Base-by-base conservation (phyloP, 1,140 invertebrate species). In the Pararge aegeria region DNA sequence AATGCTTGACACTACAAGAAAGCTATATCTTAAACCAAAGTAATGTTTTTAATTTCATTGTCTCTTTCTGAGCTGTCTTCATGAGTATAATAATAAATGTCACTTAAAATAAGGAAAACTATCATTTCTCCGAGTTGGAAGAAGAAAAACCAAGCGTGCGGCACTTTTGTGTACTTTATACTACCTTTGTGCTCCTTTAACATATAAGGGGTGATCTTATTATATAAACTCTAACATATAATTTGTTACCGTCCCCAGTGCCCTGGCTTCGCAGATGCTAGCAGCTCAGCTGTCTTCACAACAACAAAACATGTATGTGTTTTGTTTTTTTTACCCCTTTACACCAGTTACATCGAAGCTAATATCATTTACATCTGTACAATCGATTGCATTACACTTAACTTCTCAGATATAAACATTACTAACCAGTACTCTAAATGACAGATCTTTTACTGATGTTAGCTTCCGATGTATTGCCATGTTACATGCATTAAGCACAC, bases 181-280 rank as follows among this genome's bases (percentile, higher is more conserved):
- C 37, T 59, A 50, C 57, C 46, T 57, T 57, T 55, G 52, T 40
- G n/a, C 44, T 61, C 60, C 49, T 55, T 52, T 12, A 4, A 53
- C n/a, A n/a, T 19, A 51, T 56, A 37, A 55, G 55, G 61, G 49
- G 49, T 29, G 49, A 20, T 46, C 27, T 63, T 46, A 29, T 38
- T 51, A 44, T 55, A 29, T 46, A 54, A 56, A 68, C 49, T 83
- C 78, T 89, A 89, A 89, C 78, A 78, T 80, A 75, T 79, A 73
- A 79, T 87, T 79, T 87, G 75, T 90, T 86, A 81, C 85, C 83
- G 92, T 95, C 92, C 94, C 93, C 95, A 96, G 95, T 96, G 96
- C 95, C 95, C 95, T 97, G 94, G 95, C 95, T 94, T 95, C 95
- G 93, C 95, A 96, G 95, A 96, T 97, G 95, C 95, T 95, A 93